Conservation (phyloP, 1,140 invertebrate species). For the Drosophila trapezifrons region DNA sequence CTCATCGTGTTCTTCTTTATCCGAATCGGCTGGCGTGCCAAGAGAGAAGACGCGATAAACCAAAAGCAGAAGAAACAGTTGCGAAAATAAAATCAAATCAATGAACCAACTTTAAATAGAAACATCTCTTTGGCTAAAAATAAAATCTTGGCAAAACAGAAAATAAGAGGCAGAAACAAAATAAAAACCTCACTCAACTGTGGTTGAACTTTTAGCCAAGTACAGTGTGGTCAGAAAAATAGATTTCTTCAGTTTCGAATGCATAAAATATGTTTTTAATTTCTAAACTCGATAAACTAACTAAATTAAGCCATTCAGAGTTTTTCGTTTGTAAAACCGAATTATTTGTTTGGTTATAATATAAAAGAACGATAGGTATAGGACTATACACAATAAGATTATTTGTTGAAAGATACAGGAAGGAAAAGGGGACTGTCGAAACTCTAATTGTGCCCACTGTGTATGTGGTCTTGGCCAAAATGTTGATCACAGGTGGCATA, state of each 20-base stretch:
- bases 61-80: constrained; percentile 29
- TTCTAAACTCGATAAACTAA: background rate
- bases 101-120: constrained; percentile 55
- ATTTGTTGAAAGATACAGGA: no score
- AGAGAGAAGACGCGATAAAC: constrained; percentile 27
- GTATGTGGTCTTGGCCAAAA: background rate
- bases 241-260: background rate
- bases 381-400: background rate
- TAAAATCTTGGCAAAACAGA: constrained; percentile 36
- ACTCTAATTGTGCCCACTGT: background rate
- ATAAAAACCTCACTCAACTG: constrained; percentile 20
- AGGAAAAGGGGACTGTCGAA: background rate
- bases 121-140: constrained; percentile 56
- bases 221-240: constrained; percentile 4
- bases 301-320: background rate
- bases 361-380: background rate
- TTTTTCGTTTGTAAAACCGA: background rate
- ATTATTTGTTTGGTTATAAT: background rate
- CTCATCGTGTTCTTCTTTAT: constrained; percentile 1
- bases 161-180: no score
- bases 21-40: constrained; percentile 23
- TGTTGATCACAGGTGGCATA: constrained; percentile 7
- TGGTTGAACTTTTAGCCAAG: constrained; percentile 20
- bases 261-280: background rate
- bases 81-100: constrained; percentile 43